Base-by-base conservation (phyloP, 2,888 invertebrate genomes). In the Silvanus unidentatus region DNA sequence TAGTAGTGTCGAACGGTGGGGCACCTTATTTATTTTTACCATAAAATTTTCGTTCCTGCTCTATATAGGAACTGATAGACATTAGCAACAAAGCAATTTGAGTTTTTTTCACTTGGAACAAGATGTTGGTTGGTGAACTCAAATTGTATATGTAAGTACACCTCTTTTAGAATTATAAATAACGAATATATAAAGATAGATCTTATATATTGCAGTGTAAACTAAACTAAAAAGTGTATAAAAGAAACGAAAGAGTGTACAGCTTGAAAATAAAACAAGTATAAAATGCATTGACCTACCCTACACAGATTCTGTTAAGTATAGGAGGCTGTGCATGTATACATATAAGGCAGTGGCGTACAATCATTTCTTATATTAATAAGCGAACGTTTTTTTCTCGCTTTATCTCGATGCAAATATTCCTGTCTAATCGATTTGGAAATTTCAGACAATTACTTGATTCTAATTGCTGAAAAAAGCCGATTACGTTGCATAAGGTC, bases 271-370 rank as follows among this genome's bases (percentile, higher is more conserved):
- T 69, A 71, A 70, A 71, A 70, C 70, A 65, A 70, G 69, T 65
- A 70, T 69, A 69, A 71, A 70, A 72, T 71, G 66, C 72, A 71
- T 68, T 72, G 72, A 72, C 72, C 72, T 72, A 72, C 72, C 72
- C 72, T 71, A 71, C 72, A 70, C 71, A 70, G 69, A 70, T 68
- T 70, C 70, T 68, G 68, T 67, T 69, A 65, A 69, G 66, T 68
- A 70, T 69, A 65, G 70, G 69, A 70, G 70, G 70, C 68, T 69
- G 69, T 66, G 64, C 63, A 64, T 67, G 66, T 69, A 68, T 67
- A 67, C 65, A 68, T 67, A 67, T 64, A 64, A 60, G 48, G 30
- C 68, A 69, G 60, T 47, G 68, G 64, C 68, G 69, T 58, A 47
- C 53, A 32, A 22, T 22, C 4, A 5, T 22, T 22, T 22, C 22